Evolutionary conservation across 1,140 invertebrate species (phyloP).

Genomic region (Platyscapa corneri): DNA sequence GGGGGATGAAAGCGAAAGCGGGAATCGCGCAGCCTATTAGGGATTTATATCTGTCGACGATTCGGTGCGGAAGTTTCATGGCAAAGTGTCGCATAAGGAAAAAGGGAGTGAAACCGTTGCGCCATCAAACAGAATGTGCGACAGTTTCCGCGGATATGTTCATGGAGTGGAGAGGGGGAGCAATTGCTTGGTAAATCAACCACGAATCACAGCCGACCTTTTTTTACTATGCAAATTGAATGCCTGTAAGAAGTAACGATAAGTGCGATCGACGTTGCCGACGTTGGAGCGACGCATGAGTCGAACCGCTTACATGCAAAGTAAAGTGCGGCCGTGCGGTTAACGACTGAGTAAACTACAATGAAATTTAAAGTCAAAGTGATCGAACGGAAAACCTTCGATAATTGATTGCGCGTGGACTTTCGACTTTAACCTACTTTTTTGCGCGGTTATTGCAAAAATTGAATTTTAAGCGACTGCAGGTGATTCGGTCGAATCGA

Average conservation of each 20-base stretch:
- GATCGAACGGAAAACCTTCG: not conserved
- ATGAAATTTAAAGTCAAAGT: not conserved
- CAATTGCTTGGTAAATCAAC: conserved; percentile 7
- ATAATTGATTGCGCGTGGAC: not conserved
- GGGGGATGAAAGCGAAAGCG: conserved; percentile 20
- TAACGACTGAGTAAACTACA: not conserved
- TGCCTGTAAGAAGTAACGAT: not conserved
- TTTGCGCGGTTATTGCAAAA: not conserved
- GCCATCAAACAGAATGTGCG: not conserved
- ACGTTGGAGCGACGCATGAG: not conserved
- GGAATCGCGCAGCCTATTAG: conserved; percentile 13
- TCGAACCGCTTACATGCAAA: not conserved
- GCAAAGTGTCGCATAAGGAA: conserved; percentile 14
- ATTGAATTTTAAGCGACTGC: not conserved
- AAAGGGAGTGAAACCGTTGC: not conserved
- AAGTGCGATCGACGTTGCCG: not conserved
- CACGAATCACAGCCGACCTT: not conserved
- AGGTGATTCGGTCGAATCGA: not conserved
- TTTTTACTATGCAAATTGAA: not conserved
- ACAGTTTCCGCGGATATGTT: not conserved
- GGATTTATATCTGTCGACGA: not conserved
- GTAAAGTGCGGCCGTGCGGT: not conserved
- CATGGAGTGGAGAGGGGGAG: not conserved
- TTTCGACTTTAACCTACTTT: conserved; percentile 1
- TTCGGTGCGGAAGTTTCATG: not conserved